Evolutionary conservation across 2,113 vertebrate genomes (phyloP), one percentile per base, ranked within the genome.

Genomic region (Stegostoma tigrinum): DNA sequence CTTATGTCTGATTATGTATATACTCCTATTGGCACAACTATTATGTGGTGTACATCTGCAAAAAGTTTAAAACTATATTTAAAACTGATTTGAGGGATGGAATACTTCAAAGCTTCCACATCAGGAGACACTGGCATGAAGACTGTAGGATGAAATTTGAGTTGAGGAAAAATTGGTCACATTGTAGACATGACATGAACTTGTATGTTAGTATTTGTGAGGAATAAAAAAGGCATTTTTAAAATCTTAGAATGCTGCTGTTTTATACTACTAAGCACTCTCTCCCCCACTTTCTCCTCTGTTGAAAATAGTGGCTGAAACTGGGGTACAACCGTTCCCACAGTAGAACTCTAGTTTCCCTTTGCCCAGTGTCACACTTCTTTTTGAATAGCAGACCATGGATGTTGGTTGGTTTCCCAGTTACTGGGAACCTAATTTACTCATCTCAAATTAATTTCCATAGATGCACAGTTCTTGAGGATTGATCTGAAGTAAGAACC

Each of bases 31-130:
- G 80, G 80, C 42, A 42, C 38, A 83, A 38, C 80, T 83, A 17
- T 93, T 66, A 93, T 93, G 89, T 93, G 89, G 89, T 93, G 89
- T 67, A 93, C 87, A 90, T 90, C 89, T 93, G 61, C 89, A 93
- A 93, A 93, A 90, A 12, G 87, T 90, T 90, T 61, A n/a, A 61
- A 23, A 38, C n/a, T 66, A 66, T 93, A 93, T 93, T 93, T 93
- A 93, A 93, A 66, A 67, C 61, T 66, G n/a, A 93, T 93, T 93
- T 93, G 89, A 93, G 17, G 55, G 61, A 17, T 93, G 89, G 30
- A 66, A 66, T 93, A 93, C 89, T 66, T 93, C 89, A 93, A 93
- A 93, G 89, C n/a, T 93, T 21, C 89, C 89, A 93, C 89, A 93
- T 93, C 89, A 93, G n/a, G 61, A 93, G 61, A 17, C 89, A 61